Percentiles rank a stretch among this genome's conserved stretches.
Evolutionary conservation across 2,797 vertebrate species (phyloP).

Genomic region (Allobates femoralis): DNA sequence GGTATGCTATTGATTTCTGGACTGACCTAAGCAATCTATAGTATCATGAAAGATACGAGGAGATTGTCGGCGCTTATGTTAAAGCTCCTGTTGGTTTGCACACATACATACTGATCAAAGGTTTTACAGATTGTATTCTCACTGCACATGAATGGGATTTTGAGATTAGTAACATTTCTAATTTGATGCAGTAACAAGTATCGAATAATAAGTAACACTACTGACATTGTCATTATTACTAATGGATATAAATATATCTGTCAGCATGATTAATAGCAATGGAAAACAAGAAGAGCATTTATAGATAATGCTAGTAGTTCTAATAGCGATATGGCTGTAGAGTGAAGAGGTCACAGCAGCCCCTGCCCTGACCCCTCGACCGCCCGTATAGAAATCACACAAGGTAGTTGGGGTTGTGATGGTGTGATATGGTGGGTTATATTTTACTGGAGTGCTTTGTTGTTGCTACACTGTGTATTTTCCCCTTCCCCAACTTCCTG

Average conservation of each 20-base stretch:
- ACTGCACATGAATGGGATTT: neutral
- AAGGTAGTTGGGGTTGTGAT: neutral
- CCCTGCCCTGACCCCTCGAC: neutral
- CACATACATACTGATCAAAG: neutral
- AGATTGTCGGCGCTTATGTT: neutral
- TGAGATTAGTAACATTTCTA: neutral
- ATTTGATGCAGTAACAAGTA: too few species aligned
- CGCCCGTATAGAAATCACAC: neutral
- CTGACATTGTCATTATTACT: too few species aligned
- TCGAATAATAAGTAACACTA: too few species aligned
- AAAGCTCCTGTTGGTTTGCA: neutral
- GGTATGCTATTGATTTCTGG: neutral
- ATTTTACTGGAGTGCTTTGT: too few species aligned
- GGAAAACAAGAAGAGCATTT: neutral
- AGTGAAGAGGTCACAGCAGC: neutral
- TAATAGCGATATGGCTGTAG: neutral
- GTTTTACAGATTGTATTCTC: neutral
- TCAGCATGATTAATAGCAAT: too few species aligned
- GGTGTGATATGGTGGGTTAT: too few species aligned
- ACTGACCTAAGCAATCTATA: constrained; percentile 5
- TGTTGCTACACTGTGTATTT: too few species aligned
- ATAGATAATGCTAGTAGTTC: neutral
- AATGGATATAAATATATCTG: too few species aligned
- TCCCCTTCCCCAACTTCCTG: too few species aligned
- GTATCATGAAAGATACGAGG: neutral